Base-by-base conservation (phyloP, 1,140 invertebrate genomes). In the Lycorma delicatula region DNA sequence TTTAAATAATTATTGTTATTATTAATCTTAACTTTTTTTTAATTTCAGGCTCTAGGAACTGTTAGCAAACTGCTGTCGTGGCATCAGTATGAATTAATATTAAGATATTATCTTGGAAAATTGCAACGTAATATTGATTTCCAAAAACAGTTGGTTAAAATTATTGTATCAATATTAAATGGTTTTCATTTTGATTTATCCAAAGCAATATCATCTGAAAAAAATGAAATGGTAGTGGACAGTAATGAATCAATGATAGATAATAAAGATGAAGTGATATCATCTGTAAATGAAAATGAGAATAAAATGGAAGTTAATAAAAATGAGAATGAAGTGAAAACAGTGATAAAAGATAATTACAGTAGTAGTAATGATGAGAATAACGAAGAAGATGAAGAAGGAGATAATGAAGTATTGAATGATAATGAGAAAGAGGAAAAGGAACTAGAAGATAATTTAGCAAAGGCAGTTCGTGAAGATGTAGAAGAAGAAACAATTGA, bases 181-280 rank as follows among this genome's bases (percentile, higher is more conserved):
- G 82, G 85, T 1, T 98, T 97, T 68, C 93, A 98, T 74, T 98
- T 89, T 73, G 89, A 97, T 77, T 72, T 97, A 26, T 82, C 79
- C 0, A 82, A 84, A 68, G 78, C 76, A 0, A 72, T n/a, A n/a
- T n/a, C n/a, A 73, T 58, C 67, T 62, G 59, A 51, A 51, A 9
- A 66, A 59, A 56, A 62, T 20, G 20, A 56, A 62, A 23, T n/a
- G 22, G 20, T 51, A 61, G 27, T 2, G 31, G 27, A 13, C 34
- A 51, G 16, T 22, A n/a, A 56, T 22, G 44, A 54, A 52, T 51
- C 9, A 63, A 64, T 61, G 60, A 20, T 23, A 16, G 62, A 67
- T 36, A 29, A 28, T 18, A 3, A 26, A n/a, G n/a, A n/a, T n/a
- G n/a, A n/a, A n/a, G n/a, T n/a, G n/a, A n/a, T n/a, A n/a, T n/a